These are phyloP conservation scores for Orthosia incerta DNA, from an alignment of 2,888 invertebrate species.

Conservation along the genomic window DNA sequence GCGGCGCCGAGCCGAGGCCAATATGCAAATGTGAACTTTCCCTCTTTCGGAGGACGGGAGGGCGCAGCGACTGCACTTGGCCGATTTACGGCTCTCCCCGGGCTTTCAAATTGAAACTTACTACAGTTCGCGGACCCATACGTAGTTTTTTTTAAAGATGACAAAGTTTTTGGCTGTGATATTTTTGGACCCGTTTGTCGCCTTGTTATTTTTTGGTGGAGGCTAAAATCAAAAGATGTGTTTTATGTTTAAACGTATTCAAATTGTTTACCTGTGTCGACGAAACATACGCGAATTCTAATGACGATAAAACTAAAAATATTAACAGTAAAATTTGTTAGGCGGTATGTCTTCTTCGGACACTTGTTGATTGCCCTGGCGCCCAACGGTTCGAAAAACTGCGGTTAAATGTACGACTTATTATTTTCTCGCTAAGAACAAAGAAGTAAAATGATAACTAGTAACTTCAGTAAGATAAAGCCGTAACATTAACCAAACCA, in stretches of 20 bases:
- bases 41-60: constrained; percentile 76
- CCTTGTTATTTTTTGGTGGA: neutral
- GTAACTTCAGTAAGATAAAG: constrained; percentile 10
- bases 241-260: neutral
- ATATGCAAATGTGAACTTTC: constrained; percentile 89
- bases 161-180: constrained; percentile 14
- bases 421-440: neutral
- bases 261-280: neutral
- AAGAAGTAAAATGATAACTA: neutral
- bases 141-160: constrained; percentile 53
- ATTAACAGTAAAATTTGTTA: constrained; percentile 8
- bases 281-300: neutral
- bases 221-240: neutral
- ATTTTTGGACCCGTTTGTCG: constrained; percentile 10
- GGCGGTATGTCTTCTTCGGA: neutral
- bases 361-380: constrained; percentile 52
- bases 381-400: neutral
- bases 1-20: constrained; percentile 71
- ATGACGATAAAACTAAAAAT: neutral
- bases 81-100: constrained; percentile 83
- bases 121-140: constrained; percentile 45
- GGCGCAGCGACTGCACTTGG: constrained; percentile 83
- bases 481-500: constrained; percentile 9
- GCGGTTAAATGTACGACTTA: neutral
- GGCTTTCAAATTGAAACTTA: constrained; percentile 80